Evolutionary conservation across 2,888 invertebrate species (phyloP), one percentile per base, ranked within the genome.

Genomic region (Caenorhabditis macrosperma): DNA sequence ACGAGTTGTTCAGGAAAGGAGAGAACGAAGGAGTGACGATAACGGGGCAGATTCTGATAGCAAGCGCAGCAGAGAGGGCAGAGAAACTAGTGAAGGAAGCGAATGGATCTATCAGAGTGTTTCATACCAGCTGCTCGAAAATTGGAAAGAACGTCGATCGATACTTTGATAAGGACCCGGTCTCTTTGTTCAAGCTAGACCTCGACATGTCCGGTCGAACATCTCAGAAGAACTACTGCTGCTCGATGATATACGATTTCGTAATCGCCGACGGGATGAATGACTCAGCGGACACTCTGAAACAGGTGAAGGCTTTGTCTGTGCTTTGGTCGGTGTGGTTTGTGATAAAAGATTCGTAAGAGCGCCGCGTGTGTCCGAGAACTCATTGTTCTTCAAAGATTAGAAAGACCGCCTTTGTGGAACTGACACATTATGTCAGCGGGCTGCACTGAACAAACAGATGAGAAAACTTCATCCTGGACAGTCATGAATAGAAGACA

Each of bases 101-200:
- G n/a, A n/a, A n/a, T n/a, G n/a, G n/a, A n/a, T n/a, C n/a, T n/a
- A 15, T 22, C 75, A 35, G 69, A 66, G 2, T 60, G 78, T 22
- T 95, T 95, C 90, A 93, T 95, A 85, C 93, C 93, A 78, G 92
- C 95, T 93, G 94, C 4, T 97, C 97, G 0, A 95, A 96, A 93
- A 95, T 97, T 59, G 98, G 98, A 61, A 98, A 97, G 92, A 95
- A 95, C 0, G 95, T 99, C 86, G 98, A 99, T 91, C 60, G 82
- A 30, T 20, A 74, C 4, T 82, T 89, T 55, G 74, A 81, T 2
- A 52, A 75, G 20, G 76, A 85, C 6, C 66, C 82, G 28, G 59
- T 55, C 9, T 69, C 69, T 15, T 38, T 87, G 20, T 78, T 89
- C 52, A 68, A 72, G 41, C 59, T 79, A 30, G 82, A 87, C 61